A percentile compares a stretch with the other conserved stretches of the same genome.
Evolutionary conservation across 2,888 invertebrate genomes (phyloP).

Genomic region (Elmis aenea): DNA sequence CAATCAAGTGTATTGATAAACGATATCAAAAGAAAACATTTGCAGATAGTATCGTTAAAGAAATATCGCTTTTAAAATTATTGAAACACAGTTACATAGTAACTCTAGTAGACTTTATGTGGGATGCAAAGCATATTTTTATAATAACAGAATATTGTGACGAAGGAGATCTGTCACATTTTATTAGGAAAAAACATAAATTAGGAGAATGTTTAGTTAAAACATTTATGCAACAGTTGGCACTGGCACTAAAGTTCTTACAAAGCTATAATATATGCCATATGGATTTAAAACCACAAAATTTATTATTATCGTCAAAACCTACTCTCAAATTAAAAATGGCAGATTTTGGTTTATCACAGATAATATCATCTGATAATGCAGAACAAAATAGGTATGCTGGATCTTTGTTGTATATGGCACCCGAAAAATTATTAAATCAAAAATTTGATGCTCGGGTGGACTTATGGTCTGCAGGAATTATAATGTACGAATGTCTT

Average conservation of each 20-base stretch:
- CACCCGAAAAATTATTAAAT: constrained; percentile 74
- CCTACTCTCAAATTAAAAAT: constrained; percentile 68
- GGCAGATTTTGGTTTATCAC: constrained; percentile 70
- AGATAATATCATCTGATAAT: constrained; percentile 56
- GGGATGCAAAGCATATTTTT: constrained; percentile 74
- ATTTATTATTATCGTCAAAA: constrained; percentile 65
- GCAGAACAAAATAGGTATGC: constrained; percentile 22
- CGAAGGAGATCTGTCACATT: constrained; percentile 75
- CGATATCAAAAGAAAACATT: constrained; percentile 64
- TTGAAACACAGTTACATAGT: constrained; percentile 78
- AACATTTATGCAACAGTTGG: constrained; percentile 77
- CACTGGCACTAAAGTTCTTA: constrained; percentile 71
- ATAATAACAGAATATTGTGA: constrained; percentile 84
- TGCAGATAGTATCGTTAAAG: constrained; percentile 74
- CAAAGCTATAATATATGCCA: constrained; percentile 73
- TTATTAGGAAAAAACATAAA: constrained; percentile 63
- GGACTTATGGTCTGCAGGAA: constrained; percentile 87
- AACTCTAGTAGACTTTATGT: constrained; percentile 74
- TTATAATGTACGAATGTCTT: constrained; percentile 83
- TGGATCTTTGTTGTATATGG: constrained; percentile 90
- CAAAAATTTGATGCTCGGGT: constrained; percentile 70
- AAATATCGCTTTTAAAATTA: constrained; percentile 74
- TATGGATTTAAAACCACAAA: constrained; percentile 88
- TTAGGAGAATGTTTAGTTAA: constrained; percentile 67
- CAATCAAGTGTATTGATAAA: constrained; percentile 72